Percentiles rank a stretch among this genome's conserved stretches.
Conservation (phyloP, 1,140 invertebrate species). For the Drosophila burlai region DNA sequence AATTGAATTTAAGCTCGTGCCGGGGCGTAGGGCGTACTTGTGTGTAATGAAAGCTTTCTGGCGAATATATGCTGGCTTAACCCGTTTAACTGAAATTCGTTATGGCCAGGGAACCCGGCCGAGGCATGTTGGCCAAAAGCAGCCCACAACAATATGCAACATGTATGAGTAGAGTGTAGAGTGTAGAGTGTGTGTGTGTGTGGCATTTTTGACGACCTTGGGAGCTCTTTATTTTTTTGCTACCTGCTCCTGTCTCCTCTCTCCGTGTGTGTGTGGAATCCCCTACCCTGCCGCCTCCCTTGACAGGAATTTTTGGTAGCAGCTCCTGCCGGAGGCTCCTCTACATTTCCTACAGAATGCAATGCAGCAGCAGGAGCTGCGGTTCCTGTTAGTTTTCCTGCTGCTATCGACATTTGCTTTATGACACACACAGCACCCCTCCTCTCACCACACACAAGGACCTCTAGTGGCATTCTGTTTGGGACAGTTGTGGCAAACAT, state of each 20-base stretch:
- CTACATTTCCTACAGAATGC: conserved; percentile 6
- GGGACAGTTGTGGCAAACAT: conserved; percentile 36
- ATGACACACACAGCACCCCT: conserved; percentile 17
- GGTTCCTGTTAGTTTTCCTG: conserved; percentile 21
- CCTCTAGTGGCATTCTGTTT: conserved; percentile 26
- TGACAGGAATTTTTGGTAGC: conserved; percentile 24
- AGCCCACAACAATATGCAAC: conserved; percentile 40
- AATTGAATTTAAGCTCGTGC: conserved; percentile 28
- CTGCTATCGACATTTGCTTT: conserved; percentile 42
- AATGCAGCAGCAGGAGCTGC: background rate
- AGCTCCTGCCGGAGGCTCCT: background rate
- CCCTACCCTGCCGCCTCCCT: background rate
- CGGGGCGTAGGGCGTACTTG: background rate
- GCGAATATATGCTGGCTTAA: conserved; percentile 23
- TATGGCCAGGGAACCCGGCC: conserved; percentile 1
- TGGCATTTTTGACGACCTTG: conserved; percentile 35
- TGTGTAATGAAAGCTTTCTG: conserved; percentile 14
- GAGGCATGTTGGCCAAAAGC: conserved; percentile 1
- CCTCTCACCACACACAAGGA: background rate
- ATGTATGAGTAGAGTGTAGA: conserved; percentile 11
- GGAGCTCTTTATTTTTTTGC: conserved; percentile 12
- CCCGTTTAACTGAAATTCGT: conserved; percentile 37
- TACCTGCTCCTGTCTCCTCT: background rate
- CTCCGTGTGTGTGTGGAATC: background rate
- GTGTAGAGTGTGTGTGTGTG: conserved; percentile 17